Base-by-base conservation (phyloP, 2,797 vertebrate species). In the Notamacropus eugenii region DNA sequence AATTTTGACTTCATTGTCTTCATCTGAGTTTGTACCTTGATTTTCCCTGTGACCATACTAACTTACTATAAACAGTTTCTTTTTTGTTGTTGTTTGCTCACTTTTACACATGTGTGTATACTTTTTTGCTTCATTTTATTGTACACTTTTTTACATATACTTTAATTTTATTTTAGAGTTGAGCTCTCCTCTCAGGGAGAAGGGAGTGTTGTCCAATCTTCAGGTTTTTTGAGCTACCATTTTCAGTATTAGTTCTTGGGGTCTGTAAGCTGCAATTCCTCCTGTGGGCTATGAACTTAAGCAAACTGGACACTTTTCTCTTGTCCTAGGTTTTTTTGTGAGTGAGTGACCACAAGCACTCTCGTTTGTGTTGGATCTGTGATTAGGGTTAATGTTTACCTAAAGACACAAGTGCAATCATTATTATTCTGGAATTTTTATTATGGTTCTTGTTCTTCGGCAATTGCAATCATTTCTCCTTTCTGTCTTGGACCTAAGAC, bases 361-460 rank as follows among this genome's bases (percentile, higher is more conserved):
- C 62, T 16, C 40, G 14, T 67, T 14, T n/a, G 1, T 0, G 19
- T 1, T n/a, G 31, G 1, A 67, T 8, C 13, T 34, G 1, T n/a
- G 13, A 67, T 34, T 67, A 67, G 31, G 62, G 14, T 31, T 9
- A 31, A 13, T n/a, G 62, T 14, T 34, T 14, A 6, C 34, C 34
- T 67, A 19, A 67, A 14, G 13, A 13, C 14, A 9, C 3, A 62
- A 67, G 34, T 67, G 14, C 3, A 62, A 62, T 62, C 19, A 0
- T 67, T n/a, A n/a, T 67, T 67, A n/a, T n/a, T 31, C 62, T 67
- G 5, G 59, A 34, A 62, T 67, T 67, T n/a, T 34, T 62, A 34
- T 31, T 62, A 62, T 0, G 29, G 1, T 67, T 67, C 5, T n/a
- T 67, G 0, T 67, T n/a, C 62, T 67, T 6, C 4, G 19, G 1